These are phyloP conservation scores for Mesocricetus auratus DNA, from an alignment of 2,113 vertebrate genomes.

Conservation along the genomic window DNA sequence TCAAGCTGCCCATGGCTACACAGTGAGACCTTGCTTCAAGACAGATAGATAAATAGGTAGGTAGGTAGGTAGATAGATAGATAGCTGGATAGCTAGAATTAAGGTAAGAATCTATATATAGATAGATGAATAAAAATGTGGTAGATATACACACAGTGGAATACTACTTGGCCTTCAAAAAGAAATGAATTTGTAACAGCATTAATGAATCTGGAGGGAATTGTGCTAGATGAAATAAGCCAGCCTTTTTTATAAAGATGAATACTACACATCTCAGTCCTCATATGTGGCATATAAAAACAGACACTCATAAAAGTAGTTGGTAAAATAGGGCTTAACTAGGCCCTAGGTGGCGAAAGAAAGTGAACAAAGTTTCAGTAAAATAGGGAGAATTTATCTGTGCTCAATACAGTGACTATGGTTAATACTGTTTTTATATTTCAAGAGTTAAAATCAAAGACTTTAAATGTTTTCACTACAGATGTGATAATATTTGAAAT, in stretches of 20 bases:
- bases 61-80: neutral
- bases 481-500: neutral
- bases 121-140: neutral
- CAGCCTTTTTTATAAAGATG: neutral
- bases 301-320: neutral
- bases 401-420: neutral
- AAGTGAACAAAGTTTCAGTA: neutral
- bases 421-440: neutral
- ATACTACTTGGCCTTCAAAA: neutral
- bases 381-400: neutral
- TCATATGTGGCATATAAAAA: neutral
- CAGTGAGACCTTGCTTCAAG: neutral
- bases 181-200: neutral
- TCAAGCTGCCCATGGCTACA: neutral
- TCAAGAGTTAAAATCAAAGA: neutral
- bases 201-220: neutral
- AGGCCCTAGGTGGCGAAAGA: neutral
- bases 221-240: neutral
- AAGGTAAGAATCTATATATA: neutral
- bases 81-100: neutral
- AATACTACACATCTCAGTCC: neutral
- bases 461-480: constrained; percentile 1
- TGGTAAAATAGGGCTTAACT: neutral
- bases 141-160: neutral
- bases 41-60: neutral